Conservation (phyloP, 1,140 invertebrate genomes). For the Lordiphosa stackelbergi region DNA sequence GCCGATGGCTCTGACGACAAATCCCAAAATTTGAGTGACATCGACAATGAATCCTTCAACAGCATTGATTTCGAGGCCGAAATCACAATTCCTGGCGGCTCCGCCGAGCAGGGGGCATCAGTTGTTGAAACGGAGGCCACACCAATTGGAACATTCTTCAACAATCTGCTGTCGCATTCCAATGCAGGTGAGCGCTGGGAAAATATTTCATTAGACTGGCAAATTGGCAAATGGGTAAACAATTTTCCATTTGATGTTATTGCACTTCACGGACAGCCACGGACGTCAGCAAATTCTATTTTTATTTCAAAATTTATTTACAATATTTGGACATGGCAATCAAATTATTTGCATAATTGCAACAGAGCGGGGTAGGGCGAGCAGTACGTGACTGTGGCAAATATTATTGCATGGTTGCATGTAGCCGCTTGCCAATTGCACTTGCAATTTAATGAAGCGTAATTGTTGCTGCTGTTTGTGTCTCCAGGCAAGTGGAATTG, state of each 20-base stretch:
- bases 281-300: slow-evolving; percentile 25
- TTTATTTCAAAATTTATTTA: slow-evolving; percentile 50
- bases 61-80: slow-evolving; percentile 77
- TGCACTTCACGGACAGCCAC: slow-evolving; percentile 59
- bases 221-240: slow-evolving; percentile 52
- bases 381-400: slow-evolving; percentile 32
- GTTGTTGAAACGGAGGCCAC: slow-evolving; percentile 52
- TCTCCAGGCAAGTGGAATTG: slow-evolving; percentile 41
- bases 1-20: slow-evolving; percentile 62
- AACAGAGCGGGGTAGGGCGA: slow-evolving; percentile 1
- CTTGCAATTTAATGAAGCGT: slow-evolving; percentile 71
- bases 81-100: slow-evolving; percentile 70
- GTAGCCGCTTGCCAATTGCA: slow-evolving; percentile 44
- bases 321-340: slow-evolving; percentile 54
- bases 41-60: slow-evolving; percentile 77
- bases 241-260: slow-evolving; percentile 65
- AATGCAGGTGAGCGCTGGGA: slow-evolving; percentile 71
- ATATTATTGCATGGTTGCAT: slow-evolving; percentile 30
- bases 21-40: slow-evolving; percentile 76
- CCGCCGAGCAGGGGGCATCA: slow-evolving; percentile 20
- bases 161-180: slow-evolving; percentile 74
- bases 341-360: slow-evolving; percentile 70
- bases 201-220: slow-evolving; percentile 62
- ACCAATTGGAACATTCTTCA: slow-evolving; percentile 76
- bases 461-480: slow-evolving; percentile 46